These are phyloP conservation scores for Rissa tridactyla DNA, from an alignment of 2,113 vertebrate species.

Conservation along the genomic window DNA sequence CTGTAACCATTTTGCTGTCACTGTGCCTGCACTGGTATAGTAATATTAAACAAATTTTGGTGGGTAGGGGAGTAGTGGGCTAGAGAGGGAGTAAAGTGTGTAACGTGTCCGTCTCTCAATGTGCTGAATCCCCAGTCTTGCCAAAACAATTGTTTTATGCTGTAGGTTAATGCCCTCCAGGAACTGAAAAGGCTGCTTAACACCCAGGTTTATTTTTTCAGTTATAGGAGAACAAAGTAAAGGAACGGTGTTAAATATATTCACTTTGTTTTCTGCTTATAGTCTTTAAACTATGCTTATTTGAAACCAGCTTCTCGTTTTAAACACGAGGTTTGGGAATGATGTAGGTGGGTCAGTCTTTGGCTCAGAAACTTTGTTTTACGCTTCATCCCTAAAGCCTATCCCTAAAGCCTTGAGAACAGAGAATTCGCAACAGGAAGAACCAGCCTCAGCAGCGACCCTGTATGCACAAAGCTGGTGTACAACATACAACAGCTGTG, in stretches of 20 bases:
- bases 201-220: background rate
- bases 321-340: background rate
- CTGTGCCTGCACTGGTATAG: background rate
- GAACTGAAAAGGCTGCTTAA: background rate
- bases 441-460: background rate
- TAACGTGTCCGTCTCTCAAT: background rate
- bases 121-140: fast-evolving
- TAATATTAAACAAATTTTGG: background rate
- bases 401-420: background rate
- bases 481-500: background rate
- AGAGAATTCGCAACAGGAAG: background rate
- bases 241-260: background rate
- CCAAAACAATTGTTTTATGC: background rate
- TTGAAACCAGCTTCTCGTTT: conserved; percentile 12
- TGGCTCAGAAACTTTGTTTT: conserved; percentile 11
- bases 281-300: background rate
- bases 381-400: background rate
- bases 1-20: background rate
- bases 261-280: background rate
- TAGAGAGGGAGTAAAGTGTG: background rate
- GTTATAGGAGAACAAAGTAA: background rate
- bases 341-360: conserved; percentile 16
- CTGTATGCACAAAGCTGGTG: background rate
- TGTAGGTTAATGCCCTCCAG: background rate
- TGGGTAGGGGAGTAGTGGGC: background rate